phyloP scores from a whole-genome alignment of 2,113 vertebrate genomes.

The Odocoileus hemionus region DNA sequence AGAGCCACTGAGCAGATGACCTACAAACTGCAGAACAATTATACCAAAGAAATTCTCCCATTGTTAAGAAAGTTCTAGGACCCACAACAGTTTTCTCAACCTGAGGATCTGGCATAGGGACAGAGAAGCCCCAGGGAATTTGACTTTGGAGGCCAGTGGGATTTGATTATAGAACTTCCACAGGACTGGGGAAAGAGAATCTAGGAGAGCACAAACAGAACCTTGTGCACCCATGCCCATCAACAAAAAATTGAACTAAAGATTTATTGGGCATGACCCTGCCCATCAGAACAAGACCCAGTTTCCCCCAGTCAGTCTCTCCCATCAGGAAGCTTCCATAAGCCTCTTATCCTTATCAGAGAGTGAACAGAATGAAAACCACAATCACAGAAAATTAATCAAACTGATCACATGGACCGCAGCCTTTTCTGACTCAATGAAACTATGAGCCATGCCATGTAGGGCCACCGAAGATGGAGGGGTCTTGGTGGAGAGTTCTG shows the following conservation, averaged over 20 bases:
- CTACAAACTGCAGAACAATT: neutral
- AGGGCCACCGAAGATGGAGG: neutral
- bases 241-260: neutral
- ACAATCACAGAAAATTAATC: neutral
- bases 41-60: neutral
- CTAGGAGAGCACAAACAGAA: neutral
- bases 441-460: neutral
- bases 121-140: neutral
- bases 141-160: neutral
- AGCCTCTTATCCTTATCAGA: neutral
- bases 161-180: neutral
- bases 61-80: neutral
- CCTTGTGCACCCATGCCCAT: neutral
- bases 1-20: neutral
- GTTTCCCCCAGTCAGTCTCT: neutral
- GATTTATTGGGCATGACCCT: neutral
- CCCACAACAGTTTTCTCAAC: neutral
- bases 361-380: neutral
- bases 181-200: neutral
- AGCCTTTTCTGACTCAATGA: neutral
- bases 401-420: neutral
- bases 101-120: neutral
- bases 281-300: neutral
- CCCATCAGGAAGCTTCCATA: neutral
- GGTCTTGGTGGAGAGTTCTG: neutral